A percentile compares a stretch with the other conserved stretches of the same genome.
These are phyloP conservation scores for Rhopalosiphum nymphaeae DNA, from an alignment of 2,888 invertebrate genomes.

Conservation along the genomic window DNA sequence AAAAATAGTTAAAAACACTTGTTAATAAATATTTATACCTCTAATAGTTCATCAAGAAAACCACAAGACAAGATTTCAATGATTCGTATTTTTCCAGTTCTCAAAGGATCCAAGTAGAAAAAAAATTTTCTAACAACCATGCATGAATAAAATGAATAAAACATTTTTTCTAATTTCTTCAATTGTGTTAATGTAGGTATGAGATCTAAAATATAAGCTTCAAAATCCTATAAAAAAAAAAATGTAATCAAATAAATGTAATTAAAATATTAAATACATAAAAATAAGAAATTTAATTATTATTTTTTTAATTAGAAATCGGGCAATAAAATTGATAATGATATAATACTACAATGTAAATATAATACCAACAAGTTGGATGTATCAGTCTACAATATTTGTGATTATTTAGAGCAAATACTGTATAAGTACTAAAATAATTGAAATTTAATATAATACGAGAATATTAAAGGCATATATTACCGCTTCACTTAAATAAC, in stretches of 20 bases:
- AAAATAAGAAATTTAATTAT: background rate
- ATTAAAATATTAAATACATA: background rate
- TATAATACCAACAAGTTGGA: background rate
- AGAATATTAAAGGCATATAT: slow-evolving; percentile 67
- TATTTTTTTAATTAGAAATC: background rate
- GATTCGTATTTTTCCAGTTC: slow-evolving; percentile 90
- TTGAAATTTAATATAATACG: background rate
- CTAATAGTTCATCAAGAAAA: slow-evolving; percentile 91
- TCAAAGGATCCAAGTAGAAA: slow-evolving; percentile 92
- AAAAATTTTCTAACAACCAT: slow-evolving; percentile 96
- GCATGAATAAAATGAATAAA: slow-evolving; percentile 96
- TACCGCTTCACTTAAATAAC: slow-evolving; percentile 87
- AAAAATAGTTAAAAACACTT: background rate
- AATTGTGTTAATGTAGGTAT: slow-evolving; percentile 92
- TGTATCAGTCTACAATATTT: background rate
- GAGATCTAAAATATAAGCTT: slow-evolving; percentile 93
- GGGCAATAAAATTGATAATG: background rate
- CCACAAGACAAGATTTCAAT: slow-evolving; percentile 92
- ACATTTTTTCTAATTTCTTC: slow-evolving; percentile 90
- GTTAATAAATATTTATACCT: slow-evolving; percentile 73
- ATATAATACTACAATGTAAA: background rate
- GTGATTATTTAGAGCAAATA: background rate
- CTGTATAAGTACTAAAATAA: background rate
- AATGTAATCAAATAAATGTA: background rate
- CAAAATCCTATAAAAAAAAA: slow-evolving; percentile 81